phyloP scores from a whole-genome alignment of 2,888 invertebrate species.

The Baronia brevicornis region DNA sequence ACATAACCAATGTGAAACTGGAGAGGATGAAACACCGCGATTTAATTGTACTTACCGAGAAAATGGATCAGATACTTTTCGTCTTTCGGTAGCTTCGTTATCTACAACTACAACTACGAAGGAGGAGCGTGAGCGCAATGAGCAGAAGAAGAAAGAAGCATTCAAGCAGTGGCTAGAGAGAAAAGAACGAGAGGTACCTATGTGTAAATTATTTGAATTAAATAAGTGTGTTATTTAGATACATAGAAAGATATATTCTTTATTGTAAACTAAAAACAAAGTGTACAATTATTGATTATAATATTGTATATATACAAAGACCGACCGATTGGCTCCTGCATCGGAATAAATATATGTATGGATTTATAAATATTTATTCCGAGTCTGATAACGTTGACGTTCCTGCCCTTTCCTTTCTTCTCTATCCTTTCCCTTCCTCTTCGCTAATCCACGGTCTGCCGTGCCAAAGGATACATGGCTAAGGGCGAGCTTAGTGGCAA shows the following conservation, averaged over 20 bases:
- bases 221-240: not conserved
- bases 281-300: too few relatives aligned
- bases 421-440: too few relatives aligned
- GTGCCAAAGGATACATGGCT: too few relatives aligned
- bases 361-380: too few relatives aligned
- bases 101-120: constrained; percentile 65
- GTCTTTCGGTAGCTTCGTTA: constrained; percentile 58
- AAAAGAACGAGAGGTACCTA: constrained; percentile 59
- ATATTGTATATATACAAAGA: too few relatives aligned
- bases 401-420: too few relatives aligned
- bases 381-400: too few relatives aligned
- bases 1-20: constrained; percentile 18
- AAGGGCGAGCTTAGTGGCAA: too few relatives aligned
- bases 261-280: too few relatives aligned
- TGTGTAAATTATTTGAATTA: not conserved
- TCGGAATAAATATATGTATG: too few relatives aligned
- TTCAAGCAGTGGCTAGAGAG: constrained; percentile 58
- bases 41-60: constrained; percentile 52
- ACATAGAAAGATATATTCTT: not conserved
- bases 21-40: constrained; percentile 44
- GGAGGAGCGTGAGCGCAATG: constrained; percentile 57
- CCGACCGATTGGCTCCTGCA: too few relatives aligned
- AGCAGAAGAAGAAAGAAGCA: constrained; percentile 54
- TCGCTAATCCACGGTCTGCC: too few relatives aligned
- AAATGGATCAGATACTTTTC: constrained; percentile 58